These are phyloP conservation scores for Alviniconcha strummeri DNA, from an alignment of 2,888 invertebrate genomes.

Conservation along the genomic window DNA sequence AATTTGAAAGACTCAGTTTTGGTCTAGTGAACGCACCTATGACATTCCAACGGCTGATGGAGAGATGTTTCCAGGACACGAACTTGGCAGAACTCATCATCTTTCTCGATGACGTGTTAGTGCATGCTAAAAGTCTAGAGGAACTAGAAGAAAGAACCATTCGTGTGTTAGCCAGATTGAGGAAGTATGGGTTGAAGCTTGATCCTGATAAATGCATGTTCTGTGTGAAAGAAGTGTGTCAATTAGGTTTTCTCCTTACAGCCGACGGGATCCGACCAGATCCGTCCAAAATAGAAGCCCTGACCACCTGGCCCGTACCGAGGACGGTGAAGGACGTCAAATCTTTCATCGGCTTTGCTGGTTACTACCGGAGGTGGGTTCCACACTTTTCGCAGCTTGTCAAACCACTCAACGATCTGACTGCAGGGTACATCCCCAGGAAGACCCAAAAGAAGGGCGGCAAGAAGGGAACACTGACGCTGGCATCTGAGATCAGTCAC, in stretches of 20 bases:
- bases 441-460: too few species aligned
- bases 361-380: slow-evolving; percentile 25
- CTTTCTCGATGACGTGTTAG: slow-evolving; percentile 26
- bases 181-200: slow-evolving; percentile 16
- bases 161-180: neutral
- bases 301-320: slow-evolving; percentile 15
- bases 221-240: neutral
- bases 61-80: slow-evolving; percentile 30
- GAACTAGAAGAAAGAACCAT: neutral
- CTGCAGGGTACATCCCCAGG: too few species aligned
- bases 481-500: too few species aligned
- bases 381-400: too few species aligned
- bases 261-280: slow-evolving; percentile 16
- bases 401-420: too few species aligned
- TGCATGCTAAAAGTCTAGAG: slow-evolving; percentile 8
- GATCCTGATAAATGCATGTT: slow-evolving; percentile 27
- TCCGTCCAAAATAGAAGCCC: neutral
- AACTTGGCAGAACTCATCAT: too few species aligned
- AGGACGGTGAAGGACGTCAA: slow-evolving; percentile 8
- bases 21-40: neutral
- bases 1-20: slow-evolving; percentile 24
- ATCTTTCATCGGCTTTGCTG: slow-evolving; percentile 26
- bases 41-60: slow-evolving; percentile 24
- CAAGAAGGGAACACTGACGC: too few species aligned
- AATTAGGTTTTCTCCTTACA: slow-evolving; percentile 15